A percentile compares a stretch with the other conserved stretches of the same genome.
Conservation (phyloP, 2,113 vertebrate species). For the Tyrannus savana region DNA sequence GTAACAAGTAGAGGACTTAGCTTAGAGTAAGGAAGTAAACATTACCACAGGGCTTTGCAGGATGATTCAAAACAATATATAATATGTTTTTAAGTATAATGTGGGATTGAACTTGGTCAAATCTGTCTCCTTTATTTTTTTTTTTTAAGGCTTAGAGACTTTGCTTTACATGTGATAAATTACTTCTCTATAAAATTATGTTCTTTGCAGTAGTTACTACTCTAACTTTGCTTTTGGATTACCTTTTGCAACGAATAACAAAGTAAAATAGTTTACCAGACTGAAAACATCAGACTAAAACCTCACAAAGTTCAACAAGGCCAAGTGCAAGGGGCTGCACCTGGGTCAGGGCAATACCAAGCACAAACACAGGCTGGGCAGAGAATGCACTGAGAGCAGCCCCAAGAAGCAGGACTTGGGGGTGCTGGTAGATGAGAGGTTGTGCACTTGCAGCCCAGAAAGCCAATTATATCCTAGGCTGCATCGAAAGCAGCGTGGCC, state of each 20-base stretch:
- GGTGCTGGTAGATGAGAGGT: background rate
- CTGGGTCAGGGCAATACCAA: background rate
- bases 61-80: background rate
- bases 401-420: background rate
- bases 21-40: background rate
- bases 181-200: background rate
- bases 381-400: background rate
- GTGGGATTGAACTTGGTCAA: background rate
- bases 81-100: background rate
- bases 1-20: background rate
- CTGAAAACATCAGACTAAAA: background rate
- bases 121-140: background rate
- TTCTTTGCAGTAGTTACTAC: background rate
- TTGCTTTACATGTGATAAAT: background rate
- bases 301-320: too few relatives aligned
- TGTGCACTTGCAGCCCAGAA: background rate
- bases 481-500: rapidly evolving
- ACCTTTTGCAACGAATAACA: too few relatives aligned
- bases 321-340: background rate
- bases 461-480: background rate
- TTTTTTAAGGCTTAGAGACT: background rate
- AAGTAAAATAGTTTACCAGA: background rate
- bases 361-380: background rate
- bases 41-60: background rate
- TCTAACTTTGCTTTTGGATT: background rate